phyloP scores from a whole-genome alignment of 1,140 invertebrate species.

The Lanistes nyassanus region DNA sequence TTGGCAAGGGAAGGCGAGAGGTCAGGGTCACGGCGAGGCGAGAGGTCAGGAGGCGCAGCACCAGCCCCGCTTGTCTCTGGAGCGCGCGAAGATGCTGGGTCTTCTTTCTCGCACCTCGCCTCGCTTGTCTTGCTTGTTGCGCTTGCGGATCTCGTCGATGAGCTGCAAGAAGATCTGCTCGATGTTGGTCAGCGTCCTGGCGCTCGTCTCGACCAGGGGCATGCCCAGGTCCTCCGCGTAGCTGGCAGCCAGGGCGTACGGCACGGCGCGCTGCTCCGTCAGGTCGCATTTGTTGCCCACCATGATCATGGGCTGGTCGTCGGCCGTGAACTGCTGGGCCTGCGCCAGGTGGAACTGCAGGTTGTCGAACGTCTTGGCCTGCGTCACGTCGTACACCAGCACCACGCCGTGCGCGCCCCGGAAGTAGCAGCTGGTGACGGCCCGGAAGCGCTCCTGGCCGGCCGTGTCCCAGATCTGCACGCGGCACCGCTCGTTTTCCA shows the following conservation, averaged over 20 bases:
- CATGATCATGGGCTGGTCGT: slow-evolving; percentile 26
- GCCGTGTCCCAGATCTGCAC: slow-evolving; percentile 27
- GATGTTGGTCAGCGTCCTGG: slow-evolving; percentile 10
- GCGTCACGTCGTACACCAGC: slow-evolving; percentile 22
- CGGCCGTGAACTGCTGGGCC: slow-evolving; percentile 11
- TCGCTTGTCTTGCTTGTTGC: neutral
- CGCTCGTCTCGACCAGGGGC: slow-evolving; percentile 15
- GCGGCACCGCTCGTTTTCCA: slow-evolving; percentile 11
- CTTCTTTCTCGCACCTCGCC: too few species aligned
- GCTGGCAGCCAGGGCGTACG: neutral
- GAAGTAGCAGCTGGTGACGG: slow-evolving; percentile 29
- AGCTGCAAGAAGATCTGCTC: slow-evolving; percentile 12
- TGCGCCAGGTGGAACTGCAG: slow-evolving; percentile 20
- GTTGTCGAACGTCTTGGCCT: slow-evolving; percentile 20
- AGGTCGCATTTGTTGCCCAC: slow-evolving; percentile 24
- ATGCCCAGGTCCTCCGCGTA: slow-evolving; percentile 18
- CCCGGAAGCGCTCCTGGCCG: slow-evolving; percentile 23
- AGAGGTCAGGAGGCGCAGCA: too few species aligned
- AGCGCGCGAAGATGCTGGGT: too few species aligned
- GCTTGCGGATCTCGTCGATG: slow-evolving; percentile 12
- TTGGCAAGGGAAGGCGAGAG: too few species aligned
- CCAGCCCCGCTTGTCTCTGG: too few species aligned
- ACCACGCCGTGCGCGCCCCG: slow-evolving; percentile 21
- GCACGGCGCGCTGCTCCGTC: slow-evolving; percentile 5
- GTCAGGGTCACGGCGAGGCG: too few species aligned